Percentiles rank a stretch among this genome's conserved stretches.
phyloP scores from a whole-genome alignment of 1,140 invertebrate genomes.

The Cydia fagiglandana region DNA sequence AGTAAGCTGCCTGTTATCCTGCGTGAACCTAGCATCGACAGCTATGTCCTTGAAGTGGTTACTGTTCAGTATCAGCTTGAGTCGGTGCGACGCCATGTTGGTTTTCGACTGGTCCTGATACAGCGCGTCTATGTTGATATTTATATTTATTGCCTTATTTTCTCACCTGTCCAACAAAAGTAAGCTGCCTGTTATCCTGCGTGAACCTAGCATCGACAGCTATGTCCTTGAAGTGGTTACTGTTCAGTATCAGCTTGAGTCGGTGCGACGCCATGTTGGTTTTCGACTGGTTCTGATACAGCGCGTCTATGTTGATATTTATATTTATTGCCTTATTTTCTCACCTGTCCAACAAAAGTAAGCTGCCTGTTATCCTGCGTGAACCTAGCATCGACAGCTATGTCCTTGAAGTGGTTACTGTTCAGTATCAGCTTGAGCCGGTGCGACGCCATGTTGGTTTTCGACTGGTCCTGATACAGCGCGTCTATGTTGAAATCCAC shows the following conservation, averaged over 20 bases:
- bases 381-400: slow-evolving; percentile 81
- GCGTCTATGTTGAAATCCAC: slow-evolving; percentile 84
- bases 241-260: slow-evolving; percentile 84
- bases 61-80: slow-evolving; percentile 85
- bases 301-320: slow-evolving; percentile 83
- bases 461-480: slow-evolving; percentile 85
- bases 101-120: slow-evolving; percentile 85
- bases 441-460: slow-evolving; percentile 80
- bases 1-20: slow-evolving; percentile 81
- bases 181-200: slow-evolving; percentile 81
- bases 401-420: slow-evolving; percentile 85
- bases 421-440: slow-evolving; percentile 84
- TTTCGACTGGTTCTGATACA: slow-evolving; percentile 85
- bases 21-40: slow-evolving; percentile 81
- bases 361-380: slow-evolving; percentile 82
- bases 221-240: slow-evolving; percentile 85
- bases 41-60: slow-evolving; percentile 84
- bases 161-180: slow-evolving; percentile 80
- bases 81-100: slow-evolving; percentile 80
- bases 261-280: slow-evolving; percentile 81
- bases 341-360: slow-evolving; percentile 80
- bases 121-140: slow-evolving; percentile 82
- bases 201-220: slow-evolving; percentile 81
- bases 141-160: too few species aligned
- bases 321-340: too few species aligned